Percentiles rank a stretch among this genome's conserved stretches.
Evolutionary conservation across 2,888 invertebrate species (phyloP).

Genomic region (Luperina nickerlii): DNA sequence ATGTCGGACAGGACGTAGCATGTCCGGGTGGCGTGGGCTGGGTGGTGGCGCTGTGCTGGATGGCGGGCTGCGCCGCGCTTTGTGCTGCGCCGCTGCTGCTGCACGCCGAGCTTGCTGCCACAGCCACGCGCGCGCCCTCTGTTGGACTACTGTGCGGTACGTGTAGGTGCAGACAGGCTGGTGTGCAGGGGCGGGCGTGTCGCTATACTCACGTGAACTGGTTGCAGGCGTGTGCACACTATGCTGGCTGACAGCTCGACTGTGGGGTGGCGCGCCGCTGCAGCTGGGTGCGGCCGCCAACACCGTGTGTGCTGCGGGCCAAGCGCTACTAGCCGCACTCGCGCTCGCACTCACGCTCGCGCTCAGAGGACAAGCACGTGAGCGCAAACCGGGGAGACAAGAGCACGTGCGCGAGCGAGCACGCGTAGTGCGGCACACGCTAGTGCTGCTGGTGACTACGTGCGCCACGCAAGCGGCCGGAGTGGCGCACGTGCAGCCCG

Average conservation of each 20-base stretch:
- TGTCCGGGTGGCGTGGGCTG: constrained; percentile 91
- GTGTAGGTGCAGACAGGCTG: not conserved
- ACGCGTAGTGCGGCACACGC: constrained; percentile 82
- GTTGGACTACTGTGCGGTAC: constrained; percentile 92
- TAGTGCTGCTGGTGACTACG: constrained; percentile 79
- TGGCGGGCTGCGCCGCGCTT: constrained; percentile 92
- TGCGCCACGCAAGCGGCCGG: constrained; percentile 83
- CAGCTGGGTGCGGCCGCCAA: constrained; percentile 90
- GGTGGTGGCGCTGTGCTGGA: constrained; percentile 93
- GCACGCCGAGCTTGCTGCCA: constrained; percentile 92
- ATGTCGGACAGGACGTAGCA: constrained; percentile 76
- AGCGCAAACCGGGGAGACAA: constrained; percentile 68
- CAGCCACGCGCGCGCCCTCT: constrained; percentile 91
- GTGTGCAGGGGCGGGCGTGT: not conserved
- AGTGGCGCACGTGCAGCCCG: constrained; percentile 85
- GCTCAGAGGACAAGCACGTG: not conserved
- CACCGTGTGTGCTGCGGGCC: constrained; percentile 92
- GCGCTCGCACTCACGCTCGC: constrained; percentile 92
- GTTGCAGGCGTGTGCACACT: constrained; percentile 91
- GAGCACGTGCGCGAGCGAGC: constrained; percentile 70
- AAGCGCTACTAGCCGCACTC: constrained; percentile 92
- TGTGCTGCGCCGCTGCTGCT: constrained; percentile 93
- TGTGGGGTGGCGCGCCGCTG: constrained; percentile 91
- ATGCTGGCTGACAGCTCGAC: constrained; percentile 92
- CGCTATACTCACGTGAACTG: not conserved